A percentile compares a stretch with the other conserved stretches of the same genome.
Evolutionary conservation across 1,140 invertebrate species (phyloP).

Genomic region (Cylas formicarius): DNA sequence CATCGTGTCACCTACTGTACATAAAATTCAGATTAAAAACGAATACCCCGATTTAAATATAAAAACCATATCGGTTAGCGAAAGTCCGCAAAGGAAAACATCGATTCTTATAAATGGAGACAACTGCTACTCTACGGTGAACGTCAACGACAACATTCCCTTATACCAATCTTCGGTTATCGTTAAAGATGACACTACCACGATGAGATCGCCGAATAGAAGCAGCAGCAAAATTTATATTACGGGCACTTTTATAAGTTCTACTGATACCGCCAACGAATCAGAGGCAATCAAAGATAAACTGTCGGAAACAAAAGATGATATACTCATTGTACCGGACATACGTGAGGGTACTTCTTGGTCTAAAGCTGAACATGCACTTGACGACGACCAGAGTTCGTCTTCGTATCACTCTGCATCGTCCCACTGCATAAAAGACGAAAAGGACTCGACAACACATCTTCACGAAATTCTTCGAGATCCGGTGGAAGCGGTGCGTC

Average conservation of each 20-base stretch:
- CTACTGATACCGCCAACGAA: slow-evolving; percentile 2
- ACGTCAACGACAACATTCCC: slow-evolving; percentile 52
- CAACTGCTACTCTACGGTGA: slow-evolving; percentile 59
- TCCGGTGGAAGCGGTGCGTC: slow-evolving; percentile 61
- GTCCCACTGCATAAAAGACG: no score
- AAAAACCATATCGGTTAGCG: slow-evolving; percentile 28
- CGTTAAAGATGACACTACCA: slow-evolving; percentile 45
- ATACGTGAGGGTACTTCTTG: no score
- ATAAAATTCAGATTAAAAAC: slow-evolving; percentile 53
- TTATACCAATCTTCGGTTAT: slow-evolving; percentile 62
- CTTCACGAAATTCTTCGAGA: slow-evolving; percentile 50
- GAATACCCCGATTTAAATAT: slow-evolving; percentile 32
- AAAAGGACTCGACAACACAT: slow-evolving; percentile 5
- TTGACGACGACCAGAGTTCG: no score
- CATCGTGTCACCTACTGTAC: slow-evolving; percentile 45
- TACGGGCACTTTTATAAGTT: slow-evolving; percentile 24
- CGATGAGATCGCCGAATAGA: slow-evolving; percentile 16
- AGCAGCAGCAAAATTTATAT: slow-evolving; percentile 39
- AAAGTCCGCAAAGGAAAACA: slow-evolving; percentile 55
- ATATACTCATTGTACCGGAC: no score
- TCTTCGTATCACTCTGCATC: no score
- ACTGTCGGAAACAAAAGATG: slow-evolving; percentile 4
- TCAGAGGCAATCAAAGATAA: neutral
- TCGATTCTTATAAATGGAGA: slow-evolving; percentile 70
- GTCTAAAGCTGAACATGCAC: no score